Conservation (phyloP, 1,140 invertebrate genomes). For the Lineus longissimus region DNA sequence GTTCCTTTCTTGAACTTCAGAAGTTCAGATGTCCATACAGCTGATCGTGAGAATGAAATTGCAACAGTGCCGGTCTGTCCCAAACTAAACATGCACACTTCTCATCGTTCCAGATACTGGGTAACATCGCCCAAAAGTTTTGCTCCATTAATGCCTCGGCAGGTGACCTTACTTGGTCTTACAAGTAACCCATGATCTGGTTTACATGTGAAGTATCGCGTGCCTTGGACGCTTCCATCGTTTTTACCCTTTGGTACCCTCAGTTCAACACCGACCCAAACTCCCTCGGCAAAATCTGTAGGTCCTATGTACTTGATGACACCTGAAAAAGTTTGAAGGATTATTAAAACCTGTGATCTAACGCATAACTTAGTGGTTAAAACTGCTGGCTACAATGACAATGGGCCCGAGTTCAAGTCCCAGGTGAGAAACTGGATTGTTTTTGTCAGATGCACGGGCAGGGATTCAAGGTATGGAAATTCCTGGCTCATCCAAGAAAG, state of each 20-base stretch:
- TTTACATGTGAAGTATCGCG: conserved; percentile 57
- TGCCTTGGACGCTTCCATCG: conserved; percentile 56
- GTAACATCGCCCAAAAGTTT: conserved; percentile 49
- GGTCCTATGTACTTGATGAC: conserved; percentile 57
- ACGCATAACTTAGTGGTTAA: background rate
- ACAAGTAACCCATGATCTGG: conserved; percentile 57
- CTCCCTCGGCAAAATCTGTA: conserved; percentile 59
- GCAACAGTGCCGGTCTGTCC: no score
- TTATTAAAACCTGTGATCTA: background rate
- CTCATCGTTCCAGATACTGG: background rate
- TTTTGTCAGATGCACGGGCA: no score
- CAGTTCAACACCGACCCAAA: conserved; percentile 60
- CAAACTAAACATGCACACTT: no score
- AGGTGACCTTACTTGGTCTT: conserved; percentile 56
- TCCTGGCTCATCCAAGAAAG: no score
- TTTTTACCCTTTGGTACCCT: conserved; percentile 56
- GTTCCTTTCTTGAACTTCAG: no score
- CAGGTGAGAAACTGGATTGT: no score
- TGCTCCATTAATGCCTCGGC: conserved; percentile 59
- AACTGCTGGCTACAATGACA: no score
- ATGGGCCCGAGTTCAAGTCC: no score
- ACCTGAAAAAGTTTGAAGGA: conserved; percentile 26
- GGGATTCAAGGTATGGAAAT: no score
- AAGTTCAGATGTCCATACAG: no score
- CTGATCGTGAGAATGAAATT: no score